Base-by-base conservation (phyloP, 1,140 invertebrate genomes). In the Spodoptera frugiperda region DNA sequence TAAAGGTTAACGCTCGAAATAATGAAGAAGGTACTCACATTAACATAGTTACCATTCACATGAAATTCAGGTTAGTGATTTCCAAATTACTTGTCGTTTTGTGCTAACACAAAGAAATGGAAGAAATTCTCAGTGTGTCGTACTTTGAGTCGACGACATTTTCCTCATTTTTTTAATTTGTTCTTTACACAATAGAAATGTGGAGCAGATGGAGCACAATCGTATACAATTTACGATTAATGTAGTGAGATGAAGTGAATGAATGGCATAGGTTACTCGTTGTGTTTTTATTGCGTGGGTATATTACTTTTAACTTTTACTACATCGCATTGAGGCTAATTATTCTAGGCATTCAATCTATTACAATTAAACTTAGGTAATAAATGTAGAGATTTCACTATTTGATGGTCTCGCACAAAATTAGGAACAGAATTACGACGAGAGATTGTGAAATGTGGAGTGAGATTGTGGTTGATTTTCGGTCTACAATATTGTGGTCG, bases 101-200 rank as follows among this genome's bases (percentile, higher is more conserved):
- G 15, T 46, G 12, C 25, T 15, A 44, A 44, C 44, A 63, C 59
- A 63, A 63, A 61, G 33, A 44, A 63, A 44, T 4, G 33, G 49
- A 67, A 67, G 63, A 49, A 67, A n/a, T 49, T 48, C 19, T 15
- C 11, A 49, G 5, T 67, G 63, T 67, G 25, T 67, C 21, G 19
- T 67, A 49, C 15, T 67, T 15, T 49, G 63, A 21, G 48, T 49
- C 1, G 19, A 19, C 15, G 44, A 0, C 17, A 67, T 67, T 67
- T 67, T 67, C 46, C 19, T 44, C 59, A 10, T 39, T 63, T 49
- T 67, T 67, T 49, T 67, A 49, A 67, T 67, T 67, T 46, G 10
- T 44, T 48, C 63, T 67, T 49, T 12, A 19, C 46, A 48, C 44
- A 67, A 49, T 49, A 8, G 17, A 67, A 67, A 67, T 49, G 17